phyloP scores from a whole-genome alignment of 2,797 vertebrate genomes.

The Knipowitschia caucasica region DNA sequence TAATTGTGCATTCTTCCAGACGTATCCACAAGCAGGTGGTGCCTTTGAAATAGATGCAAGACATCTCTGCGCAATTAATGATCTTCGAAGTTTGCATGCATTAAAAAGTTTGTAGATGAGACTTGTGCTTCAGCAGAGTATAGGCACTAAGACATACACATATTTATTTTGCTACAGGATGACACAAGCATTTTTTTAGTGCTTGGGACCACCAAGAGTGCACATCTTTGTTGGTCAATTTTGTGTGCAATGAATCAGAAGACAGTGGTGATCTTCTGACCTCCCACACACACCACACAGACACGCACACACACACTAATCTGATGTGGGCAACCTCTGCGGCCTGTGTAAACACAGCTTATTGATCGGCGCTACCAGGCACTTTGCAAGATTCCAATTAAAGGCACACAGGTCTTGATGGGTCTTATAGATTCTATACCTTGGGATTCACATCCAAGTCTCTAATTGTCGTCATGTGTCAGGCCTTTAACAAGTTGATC shows the following conservation, averaged over 20 bases:
- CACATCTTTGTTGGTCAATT: not conserved
- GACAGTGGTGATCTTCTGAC: not conserved
- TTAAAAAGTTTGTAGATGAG: conserved; percentile 23
- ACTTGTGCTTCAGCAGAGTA: conserved; percentile 26
- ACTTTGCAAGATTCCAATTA: conserved; percentile 4
- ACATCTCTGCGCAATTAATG: conserved; percentile 21
- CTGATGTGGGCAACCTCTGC: not conserved
- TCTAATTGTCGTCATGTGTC: not conserved
- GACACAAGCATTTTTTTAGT: too few relatives aligned
- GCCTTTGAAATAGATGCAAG: conserved; percentile 14
- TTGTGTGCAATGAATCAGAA: not conserved
- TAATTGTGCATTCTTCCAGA: conserved; percentile 12
- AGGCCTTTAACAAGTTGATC: too few relatives aligned
- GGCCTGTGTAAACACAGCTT: not conserved
- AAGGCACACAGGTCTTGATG: not conserved
- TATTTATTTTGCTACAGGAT: too few relatives aligned
- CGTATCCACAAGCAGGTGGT: conserved; percentile 37
- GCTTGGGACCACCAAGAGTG: not conserved
- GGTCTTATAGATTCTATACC: not conserved
- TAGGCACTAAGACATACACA: too few relatives aligned
- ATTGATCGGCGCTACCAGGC: conserved; percentile 2
- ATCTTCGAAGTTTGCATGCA: conserved; percentile 35
- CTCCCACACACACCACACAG: not conserved
- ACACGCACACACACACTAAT: not conserved
- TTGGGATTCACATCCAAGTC: not conserved